Evolutionary conservation across 2,797 vertebrate species (phyloP).

Genomic region (Petrocephalus schoutedeni): DNA sequence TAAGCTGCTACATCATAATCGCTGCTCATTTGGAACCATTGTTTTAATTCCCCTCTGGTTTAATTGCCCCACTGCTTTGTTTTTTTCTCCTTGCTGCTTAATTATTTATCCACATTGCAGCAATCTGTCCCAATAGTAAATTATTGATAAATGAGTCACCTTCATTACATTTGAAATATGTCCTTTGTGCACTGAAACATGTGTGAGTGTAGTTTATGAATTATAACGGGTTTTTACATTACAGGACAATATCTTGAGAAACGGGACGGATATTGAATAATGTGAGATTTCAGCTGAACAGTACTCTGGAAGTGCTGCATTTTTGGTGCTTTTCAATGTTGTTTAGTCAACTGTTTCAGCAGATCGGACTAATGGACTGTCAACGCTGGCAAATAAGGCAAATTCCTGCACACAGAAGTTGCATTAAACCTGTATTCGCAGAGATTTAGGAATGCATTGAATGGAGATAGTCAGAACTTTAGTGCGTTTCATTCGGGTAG

Average conservation of each 20-base stretch:
- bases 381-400: neutral
- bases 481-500: neutral
- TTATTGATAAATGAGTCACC: neutral
- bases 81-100: neutral
- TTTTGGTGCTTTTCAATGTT: neutral
- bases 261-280: neutral
- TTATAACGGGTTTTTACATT: neutral
- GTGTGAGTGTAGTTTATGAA: neutral
- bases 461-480: neutral
- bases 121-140: neutral
- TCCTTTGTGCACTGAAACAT: neutral
- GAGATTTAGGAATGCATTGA: neutral
- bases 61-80: neutral
- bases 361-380: neutral
- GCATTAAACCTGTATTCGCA: neutral
- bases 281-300: neutral
- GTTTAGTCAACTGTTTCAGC: neutral
- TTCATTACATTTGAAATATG: constrained; percentile 7
- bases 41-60: neutral
- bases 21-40: neutral
- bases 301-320: neutral
- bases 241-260: neutral
- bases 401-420: neutral
- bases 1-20: neutral
- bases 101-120: neutral